phyloP scores from a whole-genome alignment of 2,113 vertebrate genomes.

The Centrocercus urophasianus region DNA sequence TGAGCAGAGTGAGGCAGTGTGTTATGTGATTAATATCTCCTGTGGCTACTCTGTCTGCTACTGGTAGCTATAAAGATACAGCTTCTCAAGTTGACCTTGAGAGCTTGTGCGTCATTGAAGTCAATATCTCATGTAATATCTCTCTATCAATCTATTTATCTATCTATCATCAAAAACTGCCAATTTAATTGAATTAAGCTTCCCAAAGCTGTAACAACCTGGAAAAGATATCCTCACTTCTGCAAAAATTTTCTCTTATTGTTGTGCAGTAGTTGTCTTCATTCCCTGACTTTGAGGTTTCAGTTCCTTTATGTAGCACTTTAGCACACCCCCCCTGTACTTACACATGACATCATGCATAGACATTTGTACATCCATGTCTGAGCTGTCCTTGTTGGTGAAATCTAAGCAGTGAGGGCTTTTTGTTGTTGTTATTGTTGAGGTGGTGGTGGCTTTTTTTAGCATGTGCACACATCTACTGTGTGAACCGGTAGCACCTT shows the following conservation, averaged over 20 bases:
- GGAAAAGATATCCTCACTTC: not conserved
- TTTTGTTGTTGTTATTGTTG: not conserved
- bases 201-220: not conserved
- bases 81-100: constrained; percentile 20
- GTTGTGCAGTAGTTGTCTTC: not conserved
- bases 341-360: not conserved
- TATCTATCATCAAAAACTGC: not conserved
- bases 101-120: constrained; percentile 17
- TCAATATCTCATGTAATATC: not conserved
- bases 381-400: not conserved
- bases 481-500: not conserved
- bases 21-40: constrained; percentile 34
- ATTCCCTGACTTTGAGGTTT: not conserved
- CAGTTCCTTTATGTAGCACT: not conserved
- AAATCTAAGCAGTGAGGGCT: not conserved
- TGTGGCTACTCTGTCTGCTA: not conserved
- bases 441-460: not conserved
- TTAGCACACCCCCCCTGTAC: not conserved
- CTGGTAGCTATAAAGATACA: constrained; percentile 26
- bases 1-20: not conserved
- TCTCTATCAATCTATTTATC: constrained; percentile 11
- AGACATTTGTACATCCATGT: not conserved
- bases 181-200: not conserved
- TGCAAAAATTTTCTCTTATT: not conserved
- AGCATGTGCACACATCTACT: not conserved